phyloP scores from a whole-genome alignment of 2,797 vertebrate species.

The Streptopelia turtur region DNA sequence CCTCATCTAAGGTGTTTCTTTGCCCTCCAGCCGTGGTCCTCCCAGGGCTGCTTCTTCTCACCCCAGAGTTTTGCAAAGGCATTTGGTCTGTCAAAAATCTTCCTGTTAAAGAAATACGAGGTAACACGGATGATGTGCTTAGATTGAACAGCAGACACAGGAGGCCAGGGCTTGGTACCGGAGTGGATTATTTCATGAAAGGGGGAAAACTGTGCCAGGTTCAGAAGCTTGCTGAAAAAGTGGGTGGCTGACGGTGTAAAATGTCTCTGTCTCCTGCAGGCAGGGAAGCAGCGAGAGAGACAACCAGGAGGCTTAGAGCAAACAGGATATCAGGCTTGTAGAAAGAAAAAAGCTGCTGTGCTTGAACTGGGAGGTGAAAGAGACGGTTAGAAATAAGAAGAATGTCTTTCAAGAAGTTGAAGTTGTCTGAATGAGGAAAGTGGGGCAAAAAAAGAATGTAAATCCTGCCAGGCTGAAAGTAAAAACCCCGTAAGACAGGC shows the following conservation, averaged over 20 bases:
- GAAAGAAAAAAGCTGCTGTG: not conserved
- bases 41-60: not conserved
- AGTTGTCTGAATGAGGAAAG: constrained; percentile 50
- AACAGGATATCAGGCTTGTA: constrained; percentile 11
- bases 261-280: not conserved
- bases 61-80: not conserved
- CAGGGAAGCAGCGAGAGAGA: not conserved
- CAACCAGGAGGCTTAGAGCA: constrained; percentile 37
- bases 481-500: constrained; percentile 40
- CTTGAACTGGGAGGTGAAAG: not conserved
- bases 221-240: not conserved
- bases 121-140: not conserved
- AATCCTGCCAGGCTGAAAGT: constrained; percentile 58
- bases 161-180: not conserved
- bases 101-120: not conserved
- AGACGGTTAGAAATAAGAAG: constrained; percentile 16
- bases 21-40: not conserved
- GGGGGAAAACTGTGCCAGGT: not conserved
- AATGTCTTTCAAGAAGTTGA: constrained; percentile 41
- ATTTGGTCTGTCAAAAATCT: not conserved
- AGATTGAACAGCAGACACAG: not conserved
- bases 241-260: not conserved
- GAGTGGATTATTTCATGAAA: not conserved
- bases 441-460: constrained; percentile 38
- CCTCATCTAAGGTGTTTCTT: not conserved